A percentile compares a stretch with the other conserved stretches of the same genome.
phyloP scores from a whole-genome alignment of 2,113 vertebrate species.

The Oreotrochilus melanogaster region DNA sequence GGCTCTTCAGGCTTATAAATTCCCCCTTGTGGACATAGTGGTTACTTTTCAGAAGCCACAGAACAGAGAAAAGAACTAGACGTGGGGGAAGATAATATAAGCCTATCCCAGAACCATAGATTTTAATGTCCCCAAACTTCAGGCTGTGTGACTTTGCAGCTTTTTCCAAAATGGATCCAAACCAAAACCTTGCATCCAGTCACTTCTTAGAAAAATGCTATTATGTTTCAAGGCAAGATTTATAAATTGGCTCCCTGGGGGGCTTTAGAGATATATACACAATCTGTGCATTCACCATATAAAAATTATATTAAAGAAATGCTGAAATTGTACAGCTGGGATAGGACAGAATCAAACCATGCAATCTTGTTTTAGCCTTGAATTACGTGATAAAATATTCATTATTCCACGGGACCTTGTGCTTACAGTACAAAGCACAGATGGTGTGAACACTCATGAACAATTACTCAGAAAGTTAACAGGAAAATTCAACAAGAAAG shows the following conservation, averaged over 20 bases:
- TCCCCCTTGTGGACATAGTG: not conserved
- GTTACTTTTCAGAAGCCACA: not conserved
- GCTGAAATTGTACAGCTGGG: not conserved
- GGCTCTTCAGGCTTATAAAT: not conserved
- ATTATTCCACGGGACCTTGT: slow-evolving; percentile 23
- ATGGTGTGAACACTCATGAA: slow-evolving; percentile 13
- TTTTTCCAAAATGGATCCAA: not conserved
- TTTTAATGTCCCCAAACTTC: not conserved
- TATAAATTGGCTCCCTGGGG: not conserved
- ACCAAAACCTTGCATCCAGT: not conserved
- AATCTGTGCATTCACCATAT: not conserved
- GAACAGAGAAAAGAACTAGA: not conserved
- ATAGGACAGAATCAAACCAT: not conserved
- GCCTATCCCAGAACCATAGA: not conserved
- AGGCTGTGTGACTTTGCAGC: not conserved
- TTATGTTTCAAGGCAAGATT: not conserved
- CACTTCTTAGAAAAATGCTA: not conserved
- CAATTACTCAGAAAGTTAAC: slow-evolving; percentile 4
- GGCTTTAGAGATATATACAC: not conserved
- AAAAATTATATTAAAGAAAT: not conserved
- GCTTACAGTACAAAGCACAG: slow-evolving; percentile 9
- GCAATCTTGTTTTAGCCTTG: not conserved
- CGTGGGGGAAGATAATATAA: not conserved
- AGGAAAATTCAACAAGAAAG: not conserved
- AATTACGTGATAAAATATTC: slow-evolving; percentile 42